Base-by-base conservation (phyloP, 2,888 invertebrate species). In the Crioceris asparagi region DNA sequence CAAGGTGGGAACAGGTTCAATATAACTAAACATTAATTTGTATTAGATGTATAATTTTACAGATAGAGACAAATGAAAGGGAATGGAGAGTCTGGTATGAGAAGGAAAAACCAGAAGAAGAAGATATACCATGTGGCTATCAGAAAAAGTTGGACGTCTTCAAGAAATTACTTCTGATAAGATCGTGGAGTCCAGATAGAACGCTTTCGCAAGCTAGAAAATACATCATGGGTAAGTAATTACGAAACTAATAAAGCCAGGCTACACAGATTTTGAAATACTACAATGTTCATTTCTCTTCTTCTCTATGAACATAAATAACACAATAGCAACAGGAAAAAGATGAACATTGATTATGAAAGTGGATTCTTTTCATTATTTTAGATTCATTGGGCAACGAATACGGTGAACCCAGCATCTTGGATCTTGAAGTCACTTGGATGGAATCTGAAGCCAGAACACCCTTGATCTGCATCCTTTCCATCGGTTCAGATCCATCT, bases 401-500 rank as follows among this genome's bases (percentile, higher is more conserved):
- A 59, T 91, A 88, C 56, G 90, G 91, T 2, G 93, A 96, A 67
- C 85, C 90, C 32, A 83, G 83, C 49, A 90, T 94, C 46, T 68
- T 96, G 16, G 92, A 96, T 64, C 70, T 96, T 47, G 94, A 96
- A 61, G 73, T 71, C 1, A 91, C 91, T 23, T 90, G 87, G 85
- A 69, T 71, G 17, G 96, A 96, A 64, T 91, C 92, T 0, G 87
- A 88, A 60, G 81, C 84, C 1, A 71, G 83, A 18, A 81, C 86
- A 0, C 96, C 96, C 0, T 74, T 96, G 15, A 82, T 93, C 48
- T 94, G 94, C 54, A 82, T 96, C 50, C 67, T 96, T 12, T 92
- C 93, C 0, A 92, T 90, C 53, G 94, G 96, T 1, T 93, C 93
- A 0, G 96, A 96, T 69, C 96, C 96, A 2, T 92, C 93, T n/a